These are phyloP conservation scores for Donacobius atricapilla DNA, from an alignment of 2,113 vertebrate species.

Conservation along the genomic window DNA sequence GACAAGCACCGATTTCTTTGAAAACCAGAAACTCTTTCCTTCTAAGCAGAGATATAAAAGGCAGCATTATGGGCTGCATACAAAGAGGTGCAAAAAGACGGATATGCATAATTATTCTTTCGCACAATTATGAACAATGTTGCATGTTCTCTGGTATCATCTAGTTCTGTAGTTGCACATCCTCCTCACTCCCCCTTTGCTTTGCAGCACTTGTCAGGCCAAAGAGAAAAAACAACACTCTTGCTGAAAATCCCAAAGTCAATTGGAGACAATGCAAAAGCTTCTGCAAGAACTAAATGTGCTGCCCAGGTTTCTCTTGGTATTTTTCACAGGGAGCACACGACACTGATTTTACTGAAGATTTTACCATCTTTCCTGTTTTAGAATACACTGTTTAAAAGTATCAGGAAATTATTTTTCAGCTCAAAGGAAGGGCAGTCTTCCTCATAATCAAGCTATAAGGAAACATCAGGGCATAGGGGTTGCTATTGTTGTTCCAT, in stretches of 20 bases:
- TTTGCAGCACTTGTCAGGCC: not conserved
- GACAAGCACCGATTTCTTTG: not conserved
- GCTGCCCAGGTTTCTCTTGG: not conserved
- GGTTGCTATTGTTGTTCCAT: not conserved
- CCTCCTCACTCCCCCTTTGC: not conserved
- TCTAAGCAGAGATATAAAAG: constrained; percentile 8
- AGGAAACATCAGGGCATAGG: not conserved
- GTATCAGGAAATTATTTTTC: not conserved
- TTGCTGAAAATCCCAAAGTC: not conserved
- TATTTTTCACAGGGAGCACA: not conserved
- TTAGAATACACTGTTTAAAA: not conserved
- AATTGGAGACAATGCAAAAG: not conserved
- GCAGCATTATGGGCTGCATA: not conserved
- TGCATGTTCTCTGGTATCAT: not conserved
- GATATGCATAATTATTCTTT: not conserved
- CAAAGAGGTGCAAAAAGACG: not conserved
- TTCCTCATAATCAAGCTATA: not conserved
- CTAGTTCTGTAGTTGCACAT: not conserved
- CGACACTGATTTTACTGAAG: not conserved
- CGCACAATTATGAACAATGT: not conserved
- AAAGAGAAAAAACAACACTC: not conserved
- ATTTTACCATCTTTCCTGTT: not conserved
- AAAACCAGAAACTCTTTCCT: not conserved
- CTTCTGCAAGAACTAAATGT: not conserved
- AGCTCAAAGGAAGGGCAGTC: not conserved